Conservation (phyloP, 2,797 vertebrate species). For the Brachymystax lenok region DNA sequence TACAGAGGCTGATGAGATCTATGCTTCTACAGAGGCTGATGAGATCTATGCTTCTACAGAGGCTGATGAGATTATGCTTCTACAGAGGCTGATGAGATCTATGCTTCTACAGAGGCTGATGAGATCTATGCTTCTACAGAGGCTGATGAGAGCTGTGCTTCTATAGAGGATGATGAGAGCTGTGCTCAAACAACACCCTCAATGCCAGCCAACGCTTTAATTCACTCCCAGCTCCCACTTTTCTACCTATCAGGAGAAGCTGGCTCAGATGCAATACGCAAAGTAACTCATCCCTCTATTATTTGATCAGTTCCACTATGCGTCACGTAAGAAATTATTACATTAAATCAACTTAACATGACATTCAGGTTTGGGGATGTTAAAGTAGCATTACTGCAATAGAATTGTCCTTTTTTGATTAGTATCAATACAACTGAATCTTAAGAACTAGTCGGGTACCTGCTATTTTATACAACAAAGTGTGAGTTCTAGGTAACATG, state of each 20-base stretch:
- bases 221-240: neutral
- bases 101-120: no score
- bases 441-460: neutral
- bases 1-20: constrained; percentile 18
- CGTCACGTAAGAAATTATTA: neutral
- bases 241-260: neutral
- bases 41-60: no score
- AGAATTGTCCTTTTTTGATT: neutral
- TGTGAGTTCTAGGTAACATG: no score
- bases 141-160: constrained; percentile 29
- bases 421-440: neutral
- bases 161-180: constrained; percentile 18
- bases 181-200: constrained; percentile 11
- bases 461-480: constrained; percentile 2
- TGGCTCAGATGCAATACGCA: neutral
- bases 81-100: no score
- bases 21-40: neutral
- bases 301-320: neutral
- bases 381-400: neutral
- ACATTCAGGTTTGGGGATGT: neutral
- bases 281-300: neutral
- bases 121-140: no score
- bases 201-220: neutral
- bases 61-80: no score
- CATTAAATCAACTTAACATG: neutral